Conservation (phyloP, 2,888 invertebrate species). For the Cephonodes hylas region DNA sequence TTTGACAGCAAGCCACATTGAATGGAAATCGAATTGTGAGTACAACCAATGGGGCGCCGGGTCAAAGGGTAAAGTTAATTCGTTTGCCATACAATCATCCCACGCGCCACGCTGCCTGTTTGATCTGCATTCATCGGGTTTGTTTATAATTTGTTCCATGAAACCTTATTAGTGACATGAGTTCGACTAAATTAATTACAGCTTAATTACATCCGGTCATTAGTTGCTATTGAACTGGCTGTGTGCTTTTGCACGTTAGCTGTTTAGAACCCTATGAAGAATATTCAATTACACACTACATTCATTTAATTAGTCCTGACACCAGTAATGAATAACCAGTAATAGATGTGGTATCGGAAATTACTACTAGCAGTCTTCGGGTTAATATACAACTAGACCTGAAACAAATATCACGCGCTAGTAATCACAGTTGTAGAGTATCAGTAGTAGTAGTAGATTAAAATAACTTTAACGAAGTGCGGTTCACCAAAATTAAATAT, state of each 20-base stretch:
- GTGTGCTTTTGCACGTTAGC: not conserved
- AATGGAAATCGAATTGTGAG: not conserved
- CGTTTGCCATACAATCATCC: not conserved
- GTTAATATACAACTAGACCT: no score
- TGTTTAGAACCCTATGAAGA: no score
- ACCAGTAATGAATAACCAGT: no score
- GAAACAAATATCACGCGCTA: no score
- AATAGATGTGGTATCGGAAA: no score
- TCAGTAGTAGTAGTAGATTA: no score
- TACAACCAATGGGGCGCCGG: not conserved
- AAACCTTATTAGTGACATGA: not conserved
- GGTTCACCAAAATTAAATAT: no score
- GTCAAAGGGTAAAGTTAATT: not conserved
- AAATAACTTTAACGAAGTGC: no score
- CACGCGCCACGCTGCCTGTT: not conserved
- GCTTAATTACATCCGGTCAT: not conserved
- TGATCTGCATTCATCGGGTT: not conserved
- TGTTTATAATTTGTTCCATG: conserved; percentile 2
- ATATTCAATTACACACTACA: no score
- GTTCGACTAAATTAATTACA: not conserved
- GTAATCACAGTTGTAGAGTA: no score
- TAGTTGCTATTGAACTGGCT: not conserved
- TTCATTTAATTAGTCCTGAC: no score
- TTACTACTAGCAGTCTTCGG: no score
- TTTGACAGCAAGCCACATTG: not conserved